Percentiles rank a stretch among this genome's conserved stretches.
Evolutionary conservation across 1,140 invertebrate genomes (phyloP).

Genomic region (Habropoda laboriosa): DNA sequence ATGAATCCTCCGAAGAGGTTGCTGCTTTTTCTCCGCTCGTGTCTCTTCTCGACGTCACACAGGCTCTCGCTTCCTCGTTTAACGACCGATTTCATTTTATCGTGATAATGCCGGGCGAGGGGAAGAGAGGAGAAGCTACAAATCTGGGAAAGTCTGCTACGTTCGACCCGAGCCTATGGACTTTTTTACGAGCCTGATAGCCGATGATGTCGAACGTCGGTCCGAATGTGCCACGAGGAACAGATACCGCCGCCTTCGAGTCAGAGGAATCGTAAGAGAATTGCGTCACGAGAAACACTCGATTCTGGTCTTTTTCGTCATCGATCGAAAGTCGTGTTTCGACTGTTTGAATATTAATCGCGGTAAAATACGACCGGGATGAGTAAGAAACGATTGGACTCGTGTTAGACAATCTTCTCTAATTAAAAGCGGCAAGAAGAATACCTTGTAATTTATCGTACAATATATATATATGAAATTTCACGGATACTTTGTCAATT

Average conservation of each 20-base stretch:
- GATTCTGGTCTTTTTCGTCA: background rate
- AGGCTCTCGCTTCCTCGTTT: constrained; percentile 61
- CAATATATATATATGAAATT: too few relatives aligned
- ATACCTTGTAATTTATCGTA: background rate
- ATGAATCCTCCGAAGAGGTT: constrained; percentile 16
- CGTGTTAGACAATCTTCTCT: too few relatives aligned
- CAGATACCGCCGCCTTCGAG: background rate
- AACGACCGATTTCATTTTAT: constrained; percentile 73
- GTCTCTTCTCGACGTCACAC: constrained; percentile 18
- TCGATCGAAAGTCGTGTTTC: background rate
- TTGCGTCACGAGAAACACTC: constrained; percentile 18
- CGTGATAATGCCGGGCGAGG: constrained; percentile 50
- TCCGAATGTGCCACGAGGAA: too few relatives aligned
- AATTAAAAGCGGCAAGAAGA: too few relatives aligned
- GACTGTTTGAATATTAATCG: background rate
- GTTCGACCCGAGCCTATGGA: background rate
- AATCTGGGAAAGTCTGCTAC: constrained; percentile 45
- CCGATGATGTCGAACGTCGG: background rate
- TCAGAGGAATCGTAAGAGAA: background rate
- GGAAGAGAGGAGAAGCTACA: background rate
- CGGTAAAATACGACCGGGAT: too few relatives aligned
- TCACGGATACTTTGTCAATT: too few relatives aligned
- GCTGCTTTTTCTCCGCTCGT: constrained; percentile 23
- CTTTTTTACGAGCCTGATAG: constrained; percentile 44
- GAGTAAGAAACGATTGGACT: background rate